Conservation (phyloP, 2,113 vertebrate genomes). For the Talpa occidentalis region DNA sequence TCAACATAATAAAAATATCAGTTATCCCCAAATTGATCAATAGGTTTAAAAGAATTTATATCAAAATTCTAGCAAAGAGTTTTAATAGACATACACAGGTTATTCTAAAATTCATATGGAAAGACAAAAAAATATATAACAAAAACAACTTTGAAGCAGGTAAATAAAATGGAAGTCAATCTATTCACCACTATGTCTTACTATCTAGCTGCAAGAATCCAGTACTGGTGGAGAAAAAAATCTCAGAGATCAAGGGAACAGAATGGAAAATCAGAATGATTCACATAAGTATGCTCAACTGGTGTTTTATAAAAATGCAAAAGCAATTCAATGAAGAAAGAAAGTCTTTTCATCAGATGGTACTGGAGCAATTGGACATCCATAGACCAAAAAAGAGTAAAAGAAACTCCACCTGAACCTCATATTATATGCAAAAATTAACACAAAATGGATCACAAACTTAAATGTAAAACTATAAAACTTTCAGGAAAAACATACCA, state of each 20-base stretch:
- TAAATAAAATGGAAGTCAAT: not conserved
- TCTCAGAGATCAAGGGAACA: not conserved
- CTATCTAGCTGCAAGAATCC: not conserved
- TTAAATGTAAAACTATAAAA: slow-evolving; percentile 5
- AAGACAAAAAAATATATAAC: not conserved
- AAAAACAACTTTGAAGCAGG: slow-evolving; percentile 26
- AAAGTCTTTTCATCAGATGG: not conserved
- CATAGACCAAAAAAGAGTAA: not conserved
- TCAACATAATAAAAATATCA: not conserved
- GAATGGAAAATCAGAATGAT: not conserved
- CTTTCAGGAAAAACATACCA: not conserved
- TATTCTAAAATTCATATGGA: slow-evolving; percentile 16
- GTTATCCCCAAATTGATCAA: not conserved
- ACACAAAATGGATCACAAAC: not conserved
- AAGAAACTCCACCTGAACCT: not conserved
- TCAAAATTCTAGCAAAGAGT: not conserved
- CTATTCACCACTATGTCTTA: not conserved
- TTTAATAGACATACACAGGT: not conserved
- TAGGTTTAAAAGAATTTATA: not conserved
- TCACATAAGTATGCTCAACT: not conserved
- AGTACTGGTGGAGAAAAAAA: not conserved
- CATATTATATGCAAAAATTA: not conserved
- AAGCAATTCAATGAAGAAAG: not conserved
- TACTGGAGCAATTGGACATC: not conserved
- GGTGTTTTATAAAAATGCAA: slow-evolving; percentile 26